Conservation (phyloP, 2,113 vertebrate species). For the Chaetura pelagica region DNA sequence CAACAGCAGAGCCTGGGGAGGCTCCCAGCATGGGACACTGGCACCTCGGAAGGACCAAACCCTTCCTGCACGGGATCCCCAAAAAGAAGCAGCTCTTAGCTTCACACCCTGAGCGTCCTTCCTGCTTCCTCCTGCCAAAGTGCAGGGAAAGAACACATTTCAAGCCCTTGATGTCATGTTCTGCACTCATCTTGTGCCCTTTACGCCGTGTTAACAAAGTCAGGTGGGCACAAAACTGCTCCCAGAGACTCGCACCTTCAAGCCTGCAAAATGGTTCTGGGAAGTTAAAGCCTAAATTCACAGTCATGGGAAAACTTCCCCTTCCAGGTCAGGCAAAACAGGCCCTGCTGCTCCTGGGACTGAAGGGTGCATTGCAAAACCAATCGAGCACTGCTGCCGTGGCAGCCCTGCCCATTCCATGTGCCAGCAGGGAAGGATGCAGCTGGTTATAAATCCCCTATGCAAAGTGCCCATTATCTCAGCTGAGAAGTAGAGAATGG, state of each 20-base stretch:
- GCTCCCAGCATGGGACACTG: no score
- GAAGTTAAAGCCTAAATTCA: not conserved
- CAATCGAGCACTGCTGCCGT: not conserved
- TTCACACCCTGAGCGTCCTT: not conserved
- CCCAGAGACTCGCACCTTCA: fast-evolving
- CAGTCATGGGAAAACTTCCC: not conserved
- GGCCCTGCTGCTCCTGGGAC: not conserved
- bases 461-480: not conserved
- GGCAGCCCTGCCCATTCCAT: not conserved
- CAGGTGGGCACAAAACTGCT: not conserved
- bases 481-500: not conserved
- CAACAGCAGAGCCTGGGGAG: no score
- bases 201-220: not conserved
- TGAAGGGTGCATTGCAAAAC: not conserved
- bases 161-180: fast-evolving
- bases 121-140: not conserved
- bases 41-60: no score
- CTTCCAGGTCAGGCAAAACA: not conserved
- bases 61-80: no score
- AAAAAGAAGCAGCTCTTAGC: fast-evolving
- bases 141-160: fast-evolving
- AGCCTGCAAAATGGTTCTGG: not conserved
- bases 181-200: not conserved
- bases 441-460: not conserved
- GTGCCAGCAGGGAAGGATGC: not conserved